These are phyloP conservation scores for Phorcus lineatus DNA, from an alignment of 2,888 invertebrate species.

Conservation along the genomic window DNA sequence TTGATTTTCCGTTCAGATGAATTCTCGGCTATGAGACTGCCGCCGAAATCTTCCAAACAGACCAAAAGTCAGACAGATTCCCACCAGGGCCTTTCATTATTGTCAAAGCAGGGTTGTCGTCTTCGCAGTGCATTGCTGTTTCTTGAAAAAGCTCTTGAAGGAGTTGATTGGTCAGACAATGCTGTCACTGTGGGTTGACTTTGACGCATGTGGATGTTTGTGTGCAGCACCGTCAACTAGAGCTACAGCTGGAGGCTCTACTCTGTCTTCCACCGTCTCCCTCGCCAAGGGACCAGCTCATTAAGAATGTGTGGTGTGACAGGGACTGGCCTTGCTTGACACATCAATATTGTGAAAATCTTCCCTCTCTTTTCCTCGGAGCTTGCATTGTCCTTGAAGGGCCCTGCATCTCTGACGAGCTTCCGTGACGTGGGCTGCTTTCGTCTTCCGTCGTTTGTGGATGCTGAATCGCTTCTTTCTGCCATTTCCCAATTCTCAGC, in stretches of 20 bases:
- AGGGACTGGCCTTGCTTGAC: not conserved
- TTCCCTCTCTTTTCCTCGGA: no score
- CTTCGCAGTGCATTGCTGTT: not conserved
- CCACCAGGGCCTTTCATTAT: no score
- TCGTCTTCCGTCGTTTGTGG: not conserved
- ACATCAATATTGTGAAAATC: not conserved
- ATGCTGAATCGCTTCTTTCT: not conserved
- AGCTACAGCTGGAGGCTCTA: not conserved
- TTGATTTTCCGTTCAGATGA: conserved; percentile 1
- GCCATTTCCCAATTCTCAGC: not conserved
- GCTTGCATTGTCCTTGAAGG: no score
- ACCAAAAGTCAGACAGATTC: no score
- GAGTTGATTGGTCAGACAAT: conserved; percentile 1
- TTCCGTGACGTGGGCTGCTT: not conserved
- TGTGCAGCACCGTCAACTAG: not conserved
- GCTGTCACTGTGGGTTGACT: not conserved
- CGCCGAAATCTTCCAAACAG: not conserved
- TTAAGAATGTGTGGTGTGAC: conserved; percentile 8
- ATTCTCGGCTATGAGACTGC: not conserved
- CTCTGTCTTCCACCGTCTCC: not conserved
- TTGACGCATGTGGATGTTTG: conserved; percentile 4
- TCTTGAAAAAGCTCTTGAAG: not conserved
- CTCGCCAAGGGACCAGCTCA: not conserved
- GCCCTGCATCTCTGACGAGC: not conserved
- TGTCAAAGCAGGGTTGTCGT: no score